A percentile compares a stretch with the other conserved stretches of the same genome.
Conservation (phyloP, 2,113 vertebrate species). For the Motacilla alba region DNA sequence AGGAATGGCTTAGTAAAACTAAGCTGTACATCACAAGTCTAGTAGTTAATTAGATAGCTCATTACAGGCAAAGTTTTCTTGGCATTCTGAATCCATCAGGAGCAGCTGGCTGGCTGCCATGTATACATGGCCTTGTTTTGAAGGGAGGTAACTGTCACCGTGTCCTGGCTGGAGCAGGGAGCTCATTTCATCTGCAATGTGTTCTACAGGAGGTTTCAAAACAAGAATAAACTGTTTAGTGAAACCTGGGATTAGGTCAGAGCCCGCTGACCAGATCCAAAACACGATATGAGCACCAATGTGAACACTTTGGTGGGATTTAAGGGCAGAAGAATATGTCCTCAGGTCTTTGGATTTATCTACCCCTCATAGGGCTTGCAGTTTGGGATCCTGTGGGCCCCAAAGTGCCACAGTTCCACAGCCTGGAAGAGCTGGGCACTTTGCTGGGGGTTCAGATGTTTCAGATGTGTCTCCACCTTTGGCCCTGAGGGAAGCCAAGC, state of each 20-base stretch:
- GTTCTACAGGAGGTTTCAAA: neutral
- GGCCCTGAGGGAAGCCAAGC: neutral
- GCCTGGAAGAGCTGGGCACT: neutral
- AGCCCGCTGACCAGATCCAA: rapidly evolving
- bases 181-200: neutral
- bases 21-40: neutral
- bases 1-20: neutral
- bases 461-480: neutral
- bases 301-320: neutral
- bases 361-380: neutral
- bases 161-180: neutral
- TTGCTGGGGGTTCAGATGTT: neutral
- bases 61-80: conserved; percentile 58
- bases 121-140: neutral
- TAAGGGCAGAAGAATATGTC: neutral
- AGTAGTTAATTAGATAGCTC: conserved; percentile 58
- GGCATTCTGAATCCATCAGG: conserved; percentile 34
- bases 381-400: neutral
- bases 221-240: neutral
- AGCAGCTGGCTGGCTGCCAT: conserved; percentile 41
- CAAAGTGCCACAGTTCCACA: neutral
- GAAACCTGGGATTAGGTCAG: neutral
- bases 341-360: neutral
- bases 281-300: neutral
- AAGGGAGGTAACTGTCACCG: neutral